Base-by-base conservation (phyloP, 2,113 vertebrate species). In the Callaeas wilsoni region DNA sequence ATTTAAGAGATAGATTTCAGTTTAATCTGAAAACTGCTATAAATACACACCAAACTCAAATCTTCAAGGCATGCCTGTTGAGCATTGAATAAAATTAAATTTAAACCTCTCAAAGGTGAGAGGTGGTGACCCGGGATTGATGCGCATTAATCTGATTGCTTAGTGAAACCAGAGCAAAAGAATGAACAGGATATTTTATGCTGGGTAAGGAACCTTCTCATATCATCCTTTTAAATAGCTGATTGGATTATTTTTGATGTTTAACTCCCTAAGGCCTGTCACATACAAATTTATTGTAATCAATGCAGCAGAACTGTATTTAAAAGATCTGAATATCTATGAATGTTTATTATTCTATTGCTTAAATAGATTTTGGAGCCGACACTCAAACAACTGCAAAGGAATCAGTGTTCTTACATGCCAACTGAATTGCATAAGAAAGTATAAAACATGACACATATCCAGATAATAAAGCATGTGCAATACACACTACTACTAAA, bases 61-160 rank as follows among this genome's bases (percentile, higher is more conserved):
- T 73, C 50, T 77, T 79, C 53, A 89, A 89, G 47, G 21, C 65
- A 92, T 93, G 59, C n/a, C 59, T 85, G 26, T 84, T 93, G 70
- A 94, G 62, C 29, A 91, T 47, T 65, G 91, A 94, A 96, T 87
- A 75, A 96, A 95, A 97, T 95, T 93, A 92, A 95, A 92, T 91
- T 84, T 94, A n/a, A 93, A 88, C 78, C 35, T 90, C 71, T 95
- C 93, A 80, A 39, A 87, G 92, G 91, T 97, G 73, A 96, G 90
- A 94, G 84, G 79, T 96, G 83, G 35, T 87, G 81, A 91, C 94
- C 89, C 78, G 87, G 87, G 84, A 94, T 94, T 95, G 96, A 95
- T 94, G 35, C 56, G 96, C 90, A 95, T 93, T 96, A 96, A 71
- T 84, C 49, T 91, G 65, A 96, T 93, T 94, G 87, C 94, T 56